These are phyloP conservation scores for Ammospiza caudacuta DNA, from an alignment of 2,113 vertebrate species.

Conservation along the genomic window DNA sequence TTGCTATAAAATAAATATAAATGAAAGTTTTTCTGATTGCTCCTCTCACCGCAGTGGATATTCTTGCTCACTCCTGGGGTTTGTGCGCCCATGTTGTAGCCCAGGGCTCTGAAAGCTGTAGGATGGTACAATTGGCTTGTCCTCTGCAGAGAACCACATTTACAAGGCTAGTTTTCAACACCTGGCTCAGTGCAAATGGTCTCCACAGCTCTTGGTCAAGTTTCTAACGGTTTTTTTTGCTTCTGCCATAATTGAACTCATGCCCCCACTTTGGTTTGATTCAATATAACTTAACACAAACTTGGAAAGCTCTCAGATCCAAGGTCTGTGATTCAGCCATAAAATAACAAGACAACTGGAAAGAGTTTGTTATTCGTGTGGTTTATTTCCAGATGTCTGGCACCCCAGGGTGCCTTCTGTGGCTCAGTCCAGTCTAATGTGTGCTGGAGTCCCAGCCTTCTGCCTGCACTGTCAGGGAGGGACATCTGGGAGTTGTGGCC, in stretches of 20 bases:
- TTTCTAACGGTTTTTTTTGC: background rate
- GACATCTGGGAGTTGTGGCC: background rate
- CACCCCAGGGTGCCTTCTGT: background rate
- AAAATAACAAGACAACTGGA: background rate
- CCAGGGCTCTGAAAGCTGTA: background rate
- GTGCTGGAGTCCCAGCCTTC: background rate
- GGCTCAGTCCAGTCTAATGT: background rate
- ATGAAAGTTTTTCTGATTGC: background rate
- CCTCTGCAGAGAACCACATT: background rate
- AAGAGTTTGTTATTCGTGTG: background rate
- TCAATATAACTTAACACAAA: background rate
- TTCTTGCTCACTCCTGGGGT: background rate
- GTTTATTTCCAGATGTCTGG: background rate
- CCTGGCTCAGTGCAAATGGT: background rate
- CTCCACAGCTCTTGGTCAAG: background rate
- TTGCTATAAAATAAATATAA: background rate
- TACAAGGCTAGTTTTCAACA: background rate
- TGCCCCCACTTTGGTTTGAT: background rate
- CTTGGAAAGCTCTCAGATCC: background rate
- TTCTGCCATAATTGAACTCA: background rate
- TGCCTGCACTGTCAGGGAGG: background rate
- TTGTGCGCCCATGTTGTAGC: rapidly evolving
- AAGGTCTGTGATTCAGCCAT: background rate
- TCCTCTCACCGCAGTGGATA: background rate
- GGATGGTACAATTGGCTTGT: background rate